Base-by-base conservation (phyloP, 2,888 invertebrate species). In the Epirrhoe tristata region DNA sequence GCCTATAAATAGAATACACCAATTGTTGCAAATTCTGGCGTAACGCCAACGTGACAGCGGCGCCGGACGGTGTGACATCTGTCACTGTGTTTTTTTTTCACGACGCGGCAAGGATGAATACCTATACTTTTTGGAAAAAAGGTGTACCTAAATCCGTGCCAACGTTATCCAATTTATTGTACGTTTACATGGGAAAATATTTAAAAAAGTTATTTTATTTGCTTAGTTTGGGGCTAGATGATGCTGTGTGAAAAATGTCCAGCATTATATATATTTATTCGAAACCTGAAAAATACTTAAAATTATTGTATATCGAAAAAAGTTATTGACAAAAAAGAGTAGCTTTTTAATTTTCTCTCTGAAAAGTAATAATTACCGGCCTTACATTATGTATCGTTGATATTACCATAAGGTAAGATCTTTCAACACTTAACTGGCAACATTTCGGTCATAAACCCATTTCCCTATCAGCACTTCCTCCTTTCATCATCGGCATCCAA, bases 21-120 rank as follows among this genome's bases (percentile, higher is more conserved):
- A 77, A 79, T 78, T 79, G 80, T 80, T 73, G 79, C 78, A 61
- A 79, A 78, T 80, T 78, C 72, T 80, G 81, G 81, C 76, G 71
- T 46, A 48, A 75, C 70, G 81, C 81, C 82, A 82, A 77, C 66
- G 72, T 76, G 78, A 75, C 76, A 73, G 72, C 66, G 63, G 67
- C 72, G 71, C 63, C 56, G 71, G 65, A 62, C 69, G 69, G 73
- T 74, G 74, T 80, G 82, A 78, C 82, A 81, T 75, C 80, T 82
- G 82, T 82, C 81, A 79, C 70, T 74, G 75, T 72, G 71, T 74
- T 69, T 76, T 75, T 71, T 72, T 76, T 76, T 74, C 50, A 54
- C 36, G 56, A 52, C 67, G 70, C 67, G 73, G 74, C 75, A 66
- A 50, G 62, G 53, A 70, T 71, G 63, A 69, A 73, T 72, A 69